Base-by-base conservation (phyloP, 1,140 invertebrate genomes). In the Neodiprion pinetum region DNA sequence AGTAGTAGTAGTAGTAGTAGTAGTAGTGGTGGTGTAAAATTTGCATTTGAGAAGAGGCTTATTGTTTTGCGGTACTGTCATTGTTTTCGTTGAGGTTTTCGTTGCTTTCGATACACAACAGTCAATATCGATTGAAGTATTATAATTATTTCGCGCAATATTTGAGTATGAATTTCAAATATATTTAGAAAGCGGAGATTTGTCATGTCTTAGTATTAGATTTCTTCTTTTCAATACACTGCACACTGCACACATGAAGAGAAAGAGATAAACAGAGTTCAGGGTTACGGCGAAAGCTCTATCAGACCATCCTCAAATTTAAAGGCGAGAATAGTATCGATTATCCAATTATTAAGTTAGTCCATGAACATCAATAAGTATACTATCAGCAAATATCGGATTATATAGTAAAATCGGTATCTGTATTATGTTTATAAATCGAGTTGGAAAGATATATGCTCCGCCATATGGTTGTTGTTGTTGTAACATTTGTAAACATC, bases 401-500 rank as follows among this genome's bases (percentile, higher is more conserved):
- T 61, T 61, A 12, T 61, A 61, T 9, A 2, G 53, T 61, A 12
- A 61, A 61, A 61, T 61, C 28, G 28, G 28, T 61, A 61, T 61
- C n/a, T 9, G 53, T 61, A 5, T 14, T 14, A 61, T 14, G 53
- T 61, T 14, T 61, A 61, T 17, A 61, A 61, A 74, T 74, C 72
- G 76, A 78, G 50, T 76, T 78, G 75, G 75, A 78, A 78, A 78
- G 75, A 76, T 74, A 75, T 72, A 67, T 74, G 73, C 75, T 72
- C 75, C 72, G 71, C 71, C 71, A 78, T 71, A 75, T 75, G 28
- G 28, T 40, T 2, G 28, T 40, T 40, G 28, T 61, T 75, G 67
- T 69, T 69, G 8, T 69, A 23, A 69, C 5, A 47, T 69, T 21
- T 17, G 67, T 69, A 21, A 69, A 69, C 67, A 69, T 23, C 67